These are phyloP conservation scores for Amphipoea oculea DNA, from an alignment of 2,888 invertebrate genomes.

Conservation along the genomic window DNA sequence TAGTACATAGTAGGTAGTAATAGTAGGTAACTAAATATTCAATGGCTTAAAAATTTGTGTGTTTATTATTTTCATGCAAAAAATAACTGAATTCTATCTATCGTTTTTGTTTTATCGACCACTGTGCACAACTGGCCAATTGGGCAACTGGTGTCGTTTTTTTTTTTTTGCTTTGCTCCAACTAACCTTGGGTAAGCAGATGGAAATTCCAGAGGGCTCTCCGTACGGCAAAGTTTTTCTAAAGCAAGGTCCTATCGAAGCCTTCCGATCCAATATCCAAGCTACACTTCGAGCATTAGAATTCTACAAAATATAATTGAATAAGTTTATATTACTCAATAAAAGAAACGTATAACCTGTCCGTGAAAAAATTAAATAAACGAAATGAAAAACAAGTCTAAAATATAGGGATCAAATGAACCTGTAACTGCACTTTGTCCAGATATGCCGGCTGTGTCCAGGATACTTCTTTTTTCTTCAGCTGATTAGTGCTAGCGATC, in stretches of 20 bases:
- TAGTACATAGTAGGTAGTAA: background rate
- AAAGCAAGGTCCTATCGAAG: slow-evolving; percentile 81
- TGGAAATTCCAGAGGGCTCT: slow-evolving; percentile 79
- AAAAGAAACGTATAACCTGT: background rate
- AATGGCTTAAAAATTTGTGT: background rate
- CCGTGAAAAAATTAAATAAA: background rate
- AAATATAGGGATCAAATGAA: slow-evolving; percentile 24
- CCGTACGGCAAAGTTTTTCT: slow-evolving; percentile 71
- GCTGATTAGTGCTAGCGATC: slow-evolving; percentile 54
- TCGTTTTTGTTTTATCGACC: background rate
- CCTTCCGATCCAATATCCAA: slow-evolving; percentile 74
- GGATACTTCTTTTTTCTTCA: slow-evolving; percentile 73
- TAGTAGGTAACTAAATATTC: background rate
- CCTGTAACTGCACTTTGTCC: slow-evolving; percentile 70
- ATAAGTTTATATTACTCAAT: background rate
- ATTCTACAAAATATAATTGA: slow-evolving; percentile 30
- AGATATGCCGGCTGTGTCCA: slow-evolving; percentile 73
- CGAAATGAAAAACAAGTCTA: background rate
- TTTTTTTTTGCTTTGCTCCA: background rate
- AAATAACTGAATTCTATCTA: background rate
- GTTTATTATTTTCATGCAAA: background rate
- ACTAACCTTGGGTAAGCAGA: slow-evolving; percentile 79
- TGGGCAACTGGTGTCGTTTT: background rate
- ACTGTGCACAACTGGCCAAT: background rate
- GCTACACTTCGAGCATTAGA: slow-evolving; percentile 65